Percentiles rank a stretch among this genome's conserved stretches.
Evolutionary conservation across 2,797 vertebrate genomes (phyloP).

Genomic region (Lindbergichthys nudifrons): DNA sequence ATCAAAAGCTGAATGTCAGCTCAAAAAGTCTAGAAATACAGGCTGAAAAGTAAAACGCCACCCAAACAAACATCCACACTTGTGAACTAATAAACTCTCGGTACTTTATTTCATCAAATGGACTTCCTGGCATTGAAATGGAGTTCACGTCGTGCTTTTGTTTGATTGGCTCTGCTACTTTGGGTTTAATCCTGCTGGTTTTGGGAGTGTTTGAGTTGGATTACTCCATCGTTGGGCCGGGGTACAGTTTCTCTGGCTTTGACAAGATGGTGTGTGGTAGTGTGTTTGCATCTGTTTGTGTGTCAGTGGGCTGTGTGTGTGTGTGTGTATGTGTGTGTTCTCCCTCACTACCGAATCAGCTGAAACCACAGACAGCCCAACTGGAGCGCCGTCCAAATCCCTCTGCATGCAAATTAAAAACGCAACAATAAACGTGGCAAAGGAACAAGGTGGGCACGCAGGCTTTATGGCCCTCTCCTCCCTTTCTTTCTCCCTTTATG

Average conservation of each 20-base stretch:
- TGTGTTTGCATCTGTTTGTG: slow-evolving; percentile 36
- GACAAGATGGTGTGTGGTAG: slow-evolving; percentile 69
- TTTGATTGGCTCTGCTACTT: slow-evolving; percentile 81
- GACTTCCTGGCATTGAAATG: slow-evolving; percentile 72
- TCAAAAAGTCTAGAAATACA: slow-evolving; percentile 12
- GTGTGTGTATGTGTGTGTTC: slow-evolving; percentile 31
- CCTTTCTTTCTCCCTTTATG: slow-evolving; percentile 29
- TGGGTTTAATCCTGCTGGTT: slow-evolving; percentile 83
- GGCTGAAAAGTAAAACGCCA: background rate
- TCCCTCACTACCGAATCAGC: slow-evolving; percentile 79
- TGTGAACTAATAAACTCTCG: slow-evolving; percentile 69
- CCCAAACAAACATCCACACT: slow-evolving; percentile 44
- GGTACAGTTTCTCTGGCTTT: slow-evolving; percentile 76
- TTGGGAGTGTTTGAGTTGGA: slow-evolving; percentile 84
- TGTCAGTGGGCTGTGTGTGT: slow-evolving; percentile 12
- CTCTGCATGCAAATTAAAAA: slow-evolving; percentile 86
- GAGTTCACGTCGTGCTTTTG: slow-evolving; percentile 77
- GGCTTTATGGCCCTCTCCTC: slow-evolving; percentile 75
- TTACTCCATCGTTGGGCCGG: slow-evolving; percentile 76
- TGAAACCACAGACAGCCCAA: slow-evolving; percentile 83
- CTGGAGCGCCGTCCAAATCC: slow-evolving; percentile 82
- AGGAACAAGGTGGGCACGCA: slow-evolving; percentile 85
- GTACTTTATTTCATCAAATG: slow-evolving; percentile 74
- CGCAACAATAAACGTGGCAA: slow-evolving; percentile 86
- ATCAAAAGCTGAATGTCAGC: slow-evolving; percentile 10